Evolutionary conservation across 1,140 invertebrate species (phyloP).

Genomic region (Chymomyza costata): DNA sequence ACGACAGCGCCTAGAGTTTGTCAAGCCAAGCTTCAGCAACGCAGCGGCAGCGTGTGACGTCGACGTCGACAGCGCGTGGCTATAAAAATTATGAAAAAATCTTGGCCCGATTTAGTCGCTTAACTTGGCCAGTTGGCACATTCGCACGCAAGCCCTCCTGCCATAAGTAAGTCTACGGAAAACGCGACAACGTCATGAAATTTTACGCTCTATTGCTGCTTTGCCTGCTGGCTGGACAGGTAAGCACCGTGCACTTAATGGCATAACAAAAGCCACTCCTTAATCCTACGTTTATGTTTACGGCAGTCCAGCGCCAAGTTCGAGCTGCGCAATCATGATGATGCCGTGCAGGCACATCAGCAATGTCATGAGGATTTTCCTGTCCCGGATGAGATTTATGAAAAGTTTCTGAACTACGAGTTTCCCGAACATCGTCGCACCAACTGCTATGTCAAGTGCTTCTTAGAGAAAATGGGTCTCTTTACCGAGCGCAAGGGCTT

Average conservation of each 20-base stretch:
- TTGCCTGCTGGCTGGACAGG: constrained; percentile 36
- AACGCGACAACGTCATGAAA: constrained; percentile 36
- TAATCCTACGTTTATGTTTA: not conserved
- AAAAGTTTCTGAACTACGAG: constrained; percentile 59
- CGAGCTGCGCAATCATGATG: constrained; percentile 44
- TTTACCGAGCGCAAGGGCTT: constrained; percentile 56
- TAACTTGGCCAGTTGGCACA: constrained; percentile 40
- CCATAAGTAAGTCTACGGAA: constrained; percentile 32
- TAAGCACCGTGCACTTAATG: constrained; percentile 28
- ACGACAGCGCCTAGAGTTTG: not conserved
- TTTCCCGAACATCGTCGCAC: constrained; percentile 60
- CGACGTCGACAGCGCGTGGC: constrained; percentile 17
- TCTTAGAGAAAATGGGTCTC: constrained; percentile 62
- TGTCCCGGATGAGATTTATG: constrained; percentile 65
- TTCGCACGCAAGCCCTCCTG: constrained; percentile 55
- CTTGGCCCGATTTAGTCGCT: constrained; percentile 40
- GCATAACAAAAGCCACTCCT: too few relatives aligned
- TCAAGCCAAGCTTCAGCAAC: too few relatives aligned
- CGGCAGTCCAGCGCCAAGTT: constrained; percentile 54
- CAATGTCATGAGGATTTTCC: constrained; percentile 51
- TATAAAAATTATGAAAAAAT: constrained; percentile 63
- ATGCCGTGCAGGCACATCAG: constrained; percentile 54
- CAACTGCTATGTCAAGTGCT: constrained; percentile 65
- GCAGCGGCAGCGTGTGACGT: constrained; percentile 5
- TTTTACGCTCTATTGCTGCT: constrained; percentile 34